Evolutionary conservation across 2,797 vertebrate species (phyloP), one percentile per base, ranked within the genome.

Genomic region (Nyctalus aviator): DNA sequence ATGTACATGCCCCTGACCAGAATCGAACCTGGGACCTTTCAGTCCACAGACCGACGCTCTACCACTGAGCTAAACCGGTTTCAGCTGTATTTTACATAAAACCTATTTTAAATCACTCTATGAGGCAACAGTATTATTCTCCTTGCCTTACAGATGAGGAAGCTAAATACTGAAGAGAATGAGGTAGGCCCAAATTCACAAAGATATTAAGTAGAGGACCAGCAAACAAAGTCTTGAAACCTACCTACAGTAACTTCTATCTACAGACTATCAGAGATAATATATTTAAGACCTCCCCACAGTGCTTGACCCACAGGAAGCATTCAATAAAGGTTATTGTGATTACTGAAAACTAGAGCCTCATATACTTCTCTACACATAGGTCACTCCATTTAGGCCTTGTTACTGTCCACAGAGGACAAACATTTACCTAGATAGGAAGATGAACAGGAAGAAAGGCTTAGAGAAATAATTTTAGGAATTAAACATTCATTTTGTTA

Each of bases 71-170:
- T n/a, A n/a, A n/a, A n/a, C n/a, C n/a, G n/a, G n/a, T n/a, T n/a
- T n/a, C n/a, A n/a, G n/a, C n/a, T 41, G 37, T 59, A 66, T 17
- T 79, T 71, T 48, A 78, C 14, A 78, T 15, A 77, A 71, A 71
- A 44, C n/a, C 46, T 78, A 78, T 77, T 86, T 91, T 86, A 84
- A 90, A 44, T 88, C 20, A 17, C 32, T 77, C n/a, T 59, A 59
- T 46, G 44, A 84, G 35, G 23, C 55, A 71, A 46, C 17, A 76
- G 50, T 75, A 86, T 8, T 76, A 59, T 59, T 83, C 37, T 62
- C 27, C 46, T 90, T 46, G 12, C 37, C 88, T 83, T 55, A 92
- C 10, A 75, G 55, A 78, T 27, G 46, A 37, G 48, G 72, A 84
- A 46, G 46, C 55, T 73, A 92, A 84, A 55, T 10, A 82, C 25